Conservation (phyloP, 2,888 invertebrate species). For the Mythimna albipuncta region DNA sequence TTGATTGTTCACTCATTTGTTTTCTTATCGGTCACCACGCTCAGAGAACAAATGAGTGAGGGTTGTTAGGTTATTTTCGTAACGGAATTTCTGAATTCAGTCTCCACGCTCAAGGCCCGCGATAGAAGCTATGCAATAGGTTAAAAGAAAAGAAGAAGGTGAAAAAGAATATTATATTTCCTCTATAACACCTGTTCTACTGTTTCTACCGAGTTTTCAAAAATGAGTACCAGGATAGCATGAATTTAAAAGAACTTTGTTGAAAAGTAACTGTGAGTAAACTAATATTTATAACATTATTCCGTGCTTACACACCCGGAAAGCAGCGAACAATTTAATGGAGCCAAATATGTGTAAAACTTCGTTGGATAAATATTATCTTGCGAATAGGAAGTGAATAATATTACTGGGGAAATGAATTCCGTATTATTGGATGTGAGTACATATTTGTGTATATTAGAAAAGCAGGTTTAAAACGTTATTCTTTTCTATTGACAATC, state of each 20-base stretch:
- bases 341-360: slow-evolving; percentile 19
- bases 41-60: too few species aligned
- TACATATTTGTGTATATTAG: background rate
- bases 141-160: too few species aligned
- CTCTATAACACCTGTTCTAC: background rate
- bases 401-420: background rate
- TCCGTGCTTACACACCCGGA: background rate
- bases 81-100: too few species aligned
- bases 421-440: slow-evolving; percentile 1
- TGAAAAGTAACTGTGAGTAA: background rate
- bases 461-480: background rate
- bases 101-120: too few species aligned
- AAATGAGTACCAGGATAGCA: background rate
- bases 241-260: background rate
- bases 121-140: too few species aligned
- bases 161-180: too few species aligned
- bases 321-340: slow-evolving; percentile 6
- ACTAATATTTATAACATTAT: slow-evolving; percentile 1
- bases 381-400: background rate
- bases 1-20: too few species aligned
- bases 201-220: background rate
- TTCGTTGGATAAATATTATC: slow-evolving; percentile 9
- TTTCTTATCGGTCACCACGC: too few species aligned
- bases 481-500: too few species aligned
- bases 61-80: too few species aligned